Evolutionary conservation across 1,140 invertebrate species (phyloP), one percentile per base, ranked within the genome.

Genomic region (Neodiprion virginianus): DNA sequence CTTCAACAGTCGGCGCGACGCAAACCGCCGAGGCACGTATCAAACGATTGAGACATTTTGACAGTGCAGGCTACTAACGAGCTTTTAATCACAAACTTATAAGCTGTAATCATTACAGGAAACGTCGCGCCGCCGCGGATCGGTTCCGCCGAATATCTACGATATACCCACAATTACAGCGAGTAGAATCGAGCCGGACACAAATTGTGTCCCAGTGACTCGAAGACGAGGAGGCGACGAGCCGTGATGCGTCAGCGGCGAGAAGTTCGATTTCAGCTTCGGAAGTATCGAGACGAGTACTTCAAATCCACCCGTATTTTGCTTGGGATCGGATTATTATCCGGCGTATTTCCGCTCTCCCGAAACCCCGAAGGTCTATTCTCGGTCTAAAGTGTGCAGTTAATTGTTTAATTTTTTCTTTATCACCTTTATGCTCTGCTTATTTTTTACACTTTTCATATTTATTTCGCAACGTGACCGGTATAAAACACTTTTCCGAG

Each of bases 11-110:
- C 28, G 28, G 28, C 28, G 17, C 17, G 17, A 21, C 17, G 17
- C 17, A 21, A 21, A 21, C 17, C 17, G 28, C 5, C 28, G 28
- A 40, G 28, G 28, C 28, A 40, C 28, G 1, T 40, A 61, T 61
- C 53, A 17, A 61, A 17, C n/a, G n/a, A 61, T 61, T 61, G 53
- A 61, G 53, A 61, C 53, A 61, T 61, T 61, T 61, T 61, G 53
- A 61, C 53, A 17, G 53, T 61, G 11, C 17, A 21, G 17, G 53
- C 11, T 61, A 17, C 11, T 61, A 61, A 61, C 53, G 53, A 61
- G 53, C 53, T 61, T 61, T 61, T 61, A 61, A 61, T 61, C 11
- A 61, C 53, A 61, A 61, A 61, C 53, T 61, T 40, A 40, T 4
- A 40, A 40, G 28, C 28, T 40, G 28, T 40, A 40, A 40, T 40